Evolutionary conservation across 1,140 invertebrate species (phyloP), one percentile per base, ranked within the genome.

Genomic region (Bombus vancouverensis): DNA sequence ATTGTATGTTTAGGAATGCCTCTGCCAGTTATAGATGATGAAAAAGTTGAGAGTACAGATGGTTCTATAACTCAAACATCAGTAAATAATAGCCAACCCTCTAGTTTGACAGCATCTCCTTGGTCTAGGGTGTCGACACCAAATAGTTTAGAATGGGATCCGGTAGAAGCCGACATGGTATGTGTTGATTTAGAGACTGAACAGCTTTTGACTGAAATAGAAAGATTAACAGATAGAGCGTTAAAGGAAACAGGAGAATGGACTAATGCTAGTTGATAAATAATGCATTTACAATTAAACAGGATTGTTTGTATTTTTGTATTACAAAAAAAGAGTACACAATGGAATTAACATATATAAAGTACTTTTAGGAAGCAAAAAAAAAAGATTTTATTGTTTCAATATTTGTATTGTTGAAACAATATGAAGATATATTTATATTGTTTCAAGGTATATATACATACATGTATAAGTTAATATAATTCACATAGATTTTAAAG

Each of bases 121-220:
- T 96, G 95, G 95, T 96, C 96, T 28, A 92, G 95, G 79, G 93
- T 96, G 59, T 96, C 96, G 10, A 95, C 95, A n/a, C 95, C 95
- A 44, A 95, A 96, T 90, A 96, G 95, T 73, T 93, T 96, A 81
- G 96, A 96, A 92, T 96, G 96, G 96, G 96, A 96, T 92, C 95
- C 95, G 28, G 95, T 96, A 5, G 95, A 95, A 85, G 93, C 94
- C 9, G 95, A 96, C 86, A 90, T 95, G 39, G 91, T 91, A 86
- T 91, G 91, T 87, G 85, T 93, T 39, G 95, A 96, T 88, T 90
- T 94, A 15, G 96, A 96, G 83, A 96, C 96, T 83, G 95, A 96
- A 86, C 94, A 95, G 87, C 90, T 96, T 79, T 88, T 96, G 71
- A 95, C 93, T 66, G 96, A 96, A 92, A 96, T 96, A 87, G 96